Evolutionary conservation across 2,113 vertebrate species (phyloP), one percentile per base, ranked within the genome.

Genomic region (Alaudala cheleensis): DNA sequence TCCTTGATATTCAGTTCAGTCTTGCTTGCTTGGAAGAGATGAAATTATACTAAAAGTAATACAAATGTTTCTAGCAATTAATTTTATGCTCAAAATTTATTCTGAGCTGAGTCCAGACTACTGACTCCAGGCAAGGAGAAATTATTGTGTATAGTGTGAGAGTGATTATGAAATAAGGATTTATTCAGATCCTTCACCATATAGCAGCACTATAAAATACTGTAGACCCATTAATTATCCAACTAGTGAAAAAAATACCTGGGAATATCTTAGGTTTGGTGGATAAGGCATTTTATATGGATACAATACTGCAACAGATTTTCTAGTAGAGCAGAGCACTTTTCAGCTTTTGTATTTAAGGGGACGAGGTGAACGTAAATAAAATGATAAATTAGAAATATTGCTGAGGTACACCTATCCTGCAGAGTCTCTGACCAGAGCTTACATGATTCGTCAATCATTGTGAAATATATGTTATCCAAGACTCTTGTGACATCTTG

Each of bases 361-460:
- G 3, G 8, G 16, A 82, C n/a, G 7, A 40, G 5, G 5, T 10
- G 2, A 17, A 74, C 4, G 0, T 12, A 53, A 7, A 61, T 4
- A 33, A 81, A 66, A 88, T 40, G 20, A 57, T 3, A 18, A 78
- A 51, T 3, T 31, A 1, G 5, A 60, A 73, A 25, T n/a, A 60
- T 72, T 56, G 24, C 53, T 50, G 40, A 86, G 9, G 40, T 6
- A 50, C 3, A 31, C 2, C 17, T 67, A 40, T 29, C 12, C 23
- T 64, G 6, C 20, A 22, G 22, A 83, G 40, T 21, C 9, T 7
- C 47, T 37, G 17, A 23, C 23, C 53, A 40, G 12, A 47, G 20
- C 17, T 64, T 67, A 40, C 15, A 18, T 71, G 12, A 8, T 89
- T 77, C 71, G 22, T 40, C n/a, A 57, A 11, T 3, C 2, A 3